phyloP scores from a whole-genome alignment of 2,888 invertebrate species.

The Opisthograptis luteolata region DNA sequence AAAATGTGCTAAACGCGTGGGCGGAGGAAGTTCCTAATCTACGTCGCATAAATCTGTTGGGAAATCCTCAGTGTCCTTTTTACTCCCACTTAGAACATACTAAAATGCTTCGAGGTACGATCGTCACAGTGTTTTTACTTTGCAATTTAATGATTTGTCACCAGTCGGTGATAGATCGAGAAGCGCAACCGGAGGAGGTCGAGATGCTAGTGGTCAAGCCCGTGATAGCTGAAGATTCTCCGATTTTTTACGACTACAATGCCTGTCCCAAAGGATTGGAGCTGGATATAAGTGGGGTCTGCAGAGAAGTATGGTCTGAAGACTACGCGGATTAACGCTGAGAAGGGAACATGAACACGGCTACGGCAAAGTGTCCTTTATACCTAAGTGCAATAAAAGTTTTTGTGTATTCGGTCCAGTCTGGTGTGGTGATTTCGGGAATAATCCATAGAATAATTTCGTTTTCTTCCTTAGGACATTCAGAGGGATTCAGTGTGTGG shows the following conservation, averaged over 20 bases:
- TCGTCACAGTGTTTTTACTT: background rate
- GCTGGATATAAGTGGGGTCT: constrained; percentile 55
- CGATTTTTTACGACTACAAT: constrained; percentile 34
- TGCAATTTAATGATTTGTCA: constrained; percentile 11
- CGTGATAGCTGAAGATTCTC: constrained; percentile 58
- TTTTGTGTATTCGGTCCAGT: too few relatives aligned
- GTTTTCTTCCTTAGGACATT: too few relatives aligned
- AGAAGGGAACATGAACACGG: background rate
- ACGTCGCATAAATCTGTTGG: background rate
- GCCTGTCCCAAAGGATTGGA: constrained; percentile 56
- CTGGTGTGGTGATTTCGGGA: too few relatives aligned
- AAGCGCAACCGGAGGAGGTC: background rate
- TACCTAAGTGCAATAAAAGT: background rate
- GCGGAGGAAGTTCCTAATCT: constrained; percentile 51
- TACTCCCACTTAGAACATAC: constrained; percentile 13
- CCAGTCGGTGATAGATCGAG: constrained; percentile 12
- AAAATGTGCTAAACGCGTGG: constrained; percentile 40
- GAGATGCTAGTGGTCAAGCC: constrained; percentile 45
- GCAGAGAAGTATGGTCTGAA: constrained; percentile 70
- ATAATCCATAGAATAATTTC: too few relatives aligned
- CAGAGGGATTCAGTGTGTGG: too few relatives aligned
- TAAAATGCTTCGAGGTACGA: constrained; percentile 4
- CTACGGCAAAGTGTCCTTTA: too few relatives aligned
- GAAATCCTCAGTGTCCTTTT: constrained; percentile 24
- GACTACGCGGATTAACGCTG: constrained; percentile 28